Evolutionary conservation across 2,113 vertebrate species (phyloP).

Genomic region (Lepus americanus): DNA sequence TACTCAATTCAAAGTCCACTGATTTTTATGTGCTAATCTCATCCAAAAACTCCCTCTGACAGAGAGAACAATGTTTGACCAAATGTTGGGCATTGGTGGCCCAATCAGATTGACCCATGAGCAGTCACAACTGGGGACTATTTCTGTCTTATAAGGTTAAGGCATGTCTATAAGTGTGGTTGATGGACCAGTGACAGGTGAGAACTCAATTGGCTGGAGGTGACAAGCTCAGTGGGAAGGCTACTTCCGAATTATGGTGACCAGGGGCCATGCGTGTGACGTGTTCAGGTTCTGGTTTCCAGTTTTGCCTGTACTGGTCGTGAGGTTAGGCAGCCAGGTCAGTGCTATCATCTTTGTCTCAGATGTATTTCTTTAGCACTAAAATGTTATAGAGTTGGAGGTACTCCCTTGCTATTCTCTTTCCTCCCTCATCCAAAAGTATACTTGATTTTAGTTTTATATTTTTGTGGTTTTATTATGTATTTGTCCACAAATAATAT

Average conservation of each 20-base stretch:
- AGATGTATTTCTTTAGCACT: neutral
- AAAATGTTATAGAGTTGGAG: neutral
- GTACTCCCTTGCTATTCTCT: neutral
- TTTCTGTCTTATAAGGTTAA: neutral
- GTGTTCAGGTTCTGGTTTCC: neutral
- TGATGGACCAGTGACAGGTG: neutral
- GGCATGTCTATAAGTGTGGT: neutral
- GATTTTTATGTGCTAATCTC: neutral
- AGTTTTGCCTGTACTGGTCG: neutral
- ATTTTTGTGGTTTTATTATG: neutral
- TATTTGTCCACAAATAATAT: neutral
- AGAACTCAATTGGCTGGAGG: neutral
- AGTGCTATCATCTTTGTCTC: neutral
- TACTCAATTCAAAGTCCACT: neutral
- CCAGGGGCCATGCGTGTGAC: neutral
- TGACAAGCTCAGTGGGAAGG: no score
- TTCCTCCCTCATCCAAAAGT: neutral
- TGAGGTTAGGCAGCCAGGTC: neutral
- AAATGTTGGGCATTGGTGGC: neutral
- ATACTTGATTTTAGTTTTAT: neutral
- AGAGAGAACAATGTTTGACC: neutral
- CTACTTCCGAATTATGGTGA: neutral
- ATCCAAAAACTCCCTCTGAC: neutral
- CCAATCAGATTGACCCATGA: neutral
- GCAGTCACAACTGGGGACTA: neutral